Evolutionary conservation across 2,113 vertebrate genomes (phyloP).

Genomic region (Embiotoca jacksoni): DNA sequence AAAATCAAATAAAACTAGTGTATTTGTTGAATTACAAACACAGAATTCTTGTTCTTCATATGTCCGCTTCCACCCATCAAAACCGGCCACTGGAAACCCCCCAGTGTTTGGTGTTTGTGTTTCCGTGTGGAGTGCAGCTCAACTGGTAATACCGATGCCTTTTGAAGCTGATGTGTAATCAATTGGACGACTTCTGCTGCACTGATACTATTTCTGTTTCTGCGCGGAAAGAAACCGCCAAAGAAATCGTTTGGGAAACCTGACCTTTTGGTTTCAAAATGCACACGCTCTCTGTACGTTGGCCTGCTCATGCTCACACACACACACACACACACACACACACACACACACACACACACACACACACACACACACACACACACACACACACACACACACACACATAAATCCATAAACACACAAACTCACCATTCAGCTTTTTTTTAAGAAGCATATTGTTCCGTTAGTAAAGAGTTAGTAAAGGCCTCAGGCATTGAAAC

Average conservation of each 20-base stretch:
- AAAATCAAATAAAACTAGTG: background rate
- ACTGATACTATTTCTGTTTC: conserved; percentile 34
- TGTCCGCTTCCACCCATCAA: background rate
- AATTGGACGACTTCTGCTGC: conserved; percentile 16
- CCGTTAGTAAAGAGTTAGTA: conserved; percentile 60
- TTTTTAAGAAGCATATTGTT: conserved; percentile 34
- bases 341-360: conserved; percentile 1
- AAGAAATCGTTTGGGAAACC: conserved; percentile 29
- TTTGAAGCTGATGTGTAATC: conserved; percentile 47
- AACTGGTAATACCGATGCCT: background rate
- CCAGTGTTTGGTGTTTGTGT: background rate
- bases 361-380: conserved; percentile 1
- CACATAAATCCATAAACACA: conserved; percentile 3
- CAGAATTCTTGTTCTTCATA: background rate
- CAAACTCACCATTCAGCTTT: background rate
- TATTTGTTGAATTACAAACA: background rate
- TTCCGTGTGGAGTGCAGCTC: background rate
- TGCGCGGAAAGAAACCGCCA: conserved; percentile 13
- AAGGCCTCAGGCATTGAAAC: conserved; percentile 32
- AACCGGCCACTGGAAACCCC: background rate
- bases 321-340: background rate
- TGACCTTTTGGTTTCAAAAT: conserved; percentile 34
- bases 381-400: background rate
- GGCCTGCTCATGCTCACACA: background rate
- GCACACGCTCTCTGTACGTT: background rate